Evolutionary conservation across 64 coral and sea anemone genomes (phyloP).

Genomic region (Pocillopora damicornis): DNA sequence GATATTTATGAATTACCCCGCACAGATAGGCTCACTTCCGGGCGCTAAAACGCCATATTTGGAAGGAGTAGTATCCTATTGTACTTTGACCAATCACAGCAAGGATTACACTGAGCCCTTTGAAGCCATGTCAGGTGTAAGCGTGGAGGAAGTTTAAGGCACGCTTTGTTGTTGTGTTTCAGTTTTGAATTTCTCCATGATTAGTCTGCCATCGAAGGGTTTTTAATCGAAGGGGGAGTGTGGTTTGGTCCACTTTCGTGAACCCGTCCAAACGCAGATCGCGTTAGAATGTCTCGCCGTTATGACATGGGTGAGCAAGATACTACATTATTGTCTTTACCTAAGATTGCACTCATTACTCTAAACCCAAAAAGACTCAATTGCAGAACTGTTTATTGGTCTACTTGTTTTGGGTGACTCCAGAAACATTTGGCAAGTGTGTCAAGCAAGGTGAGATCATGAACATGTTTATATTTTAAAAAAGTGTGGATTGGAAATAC

Average conservation of each 20-base stretch:
- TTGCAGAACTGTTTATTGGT: too few species aligned
- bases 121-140: slow-evolving; percentile 32
- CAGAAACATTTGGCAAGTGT: too few species aligned
- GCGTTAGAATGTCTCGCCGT: slow-evolving; percentile 43
- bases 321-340: background rate
- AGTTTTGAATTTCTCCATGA: background rate
- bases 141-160: background rate
- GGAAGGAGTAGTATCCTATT: background rate
- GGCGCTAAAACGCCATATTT: background rate
- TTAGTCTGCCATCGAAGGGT: background rate
- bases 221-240: background rate
- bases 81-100: slow-evolving; percentile 11
- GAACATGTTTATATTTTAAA: too few species aligned
- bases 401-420: too few species aligned
- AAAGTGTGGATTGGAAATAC: too few species aligned
- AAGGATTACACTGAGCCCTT: background rate
- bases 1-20: background rate
- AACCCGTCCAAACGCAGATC: background rate
- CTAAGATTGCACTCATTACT: too few species aligned
- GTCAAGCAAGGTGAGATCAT: too few species aligned
- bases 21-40: slow-evolving; percentile 21
- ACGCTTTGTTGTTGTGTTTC: slow-evolving; percentile 13
- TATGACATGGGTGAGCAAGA: slow-evolving; percentile 71
- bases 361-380: too few species aligned
- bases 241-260: background rate